These are phyloP conservation scores for Mixornis gularis DNA, from an alignment of 2,113 vertebrate species.

Conservation along the genomic window DNA sequence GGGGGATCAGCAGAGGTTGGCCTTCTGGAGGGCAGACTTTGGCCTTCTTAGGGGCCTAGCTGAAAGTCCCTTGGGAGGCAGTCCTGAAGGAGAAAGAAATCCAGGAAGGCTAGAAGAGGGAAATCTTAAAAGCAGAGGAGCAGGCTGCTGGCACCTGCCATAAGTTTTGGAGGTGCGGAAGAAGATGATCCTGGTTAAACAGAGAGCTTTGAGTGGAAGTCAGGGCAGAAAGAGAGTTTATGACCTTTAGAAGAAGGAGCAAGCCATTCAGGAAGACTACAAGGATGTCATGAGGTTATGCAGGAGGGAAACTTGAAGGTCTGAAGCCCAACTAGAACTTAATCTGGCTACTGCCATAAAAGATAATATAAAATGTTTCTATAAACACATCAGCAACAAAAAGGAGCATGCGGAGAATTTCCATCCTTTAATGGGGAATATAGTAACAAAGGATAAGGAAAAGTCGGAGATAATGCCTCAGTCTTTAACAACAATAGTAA, in stretches of 20 bases:
- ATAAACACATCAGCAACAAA: not conserved
- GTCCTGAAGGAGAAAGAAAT: not conserved
- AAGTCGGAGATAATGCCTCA: not conserved
- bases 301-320: not conserved
- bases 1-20: not conserved
- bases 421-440: not conserved
- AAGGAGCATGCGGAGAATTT: not conserved
- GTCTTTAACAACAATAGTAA: not conserved
- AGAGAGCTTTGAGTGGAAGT: not conserved
- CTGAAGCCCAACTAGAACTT: not conserved
- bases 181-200: not conserved
- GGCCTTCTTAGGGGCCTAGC: not conserved
- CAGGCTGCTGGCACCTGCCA: not conserved
- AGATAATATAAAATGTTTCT: not conserved
- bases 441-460: not conserved
- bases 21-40: not conserved
- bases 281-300: not conserved
- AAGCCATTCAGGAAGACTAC: not conserved
- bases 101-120: not conserved
- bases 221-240: not conserved
- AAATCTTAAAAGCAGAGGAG: not conserved
- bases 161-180: not conserved
- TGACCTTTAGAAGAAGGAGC: not conserved
- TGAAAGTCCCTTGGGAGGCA: not conserved
- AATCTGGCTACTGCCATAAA: not conserved